phyloP scores from a whole-genome alignment of 2,888 invertebrate species.

The Therioaphis trifolii region DNA sequence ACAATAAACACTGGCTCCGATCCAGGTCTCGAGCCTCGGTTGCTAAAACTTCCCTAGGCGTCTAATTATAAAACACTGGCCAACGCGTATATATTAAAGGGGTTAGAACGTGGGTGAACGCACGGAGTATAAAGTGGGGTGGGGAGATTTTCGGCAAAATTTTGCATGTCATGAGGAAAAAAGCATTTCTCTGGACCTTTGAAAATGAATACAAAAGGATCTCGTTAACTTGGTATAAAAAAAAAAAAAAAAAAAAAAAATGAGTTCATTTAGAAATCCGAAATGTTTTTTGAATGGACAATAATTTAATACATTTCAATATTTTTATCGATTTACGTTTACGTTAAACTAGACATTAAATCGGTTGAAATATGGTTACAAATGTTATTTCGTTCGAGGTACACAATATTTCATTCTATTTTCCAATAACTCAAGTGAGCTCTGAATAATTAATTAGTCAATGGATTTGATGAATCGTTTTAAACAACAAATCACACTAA shows the following conservation, averaged over 20 bases:
- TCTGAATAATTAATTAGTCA: background rate
- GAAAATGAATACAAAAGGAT: constrained; percentile 22
- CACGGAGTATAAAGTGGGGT: background rate
- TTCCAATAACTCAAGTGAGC: background rate
- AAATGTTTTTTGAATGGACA: background rate
- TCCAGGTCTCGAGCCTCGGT: constrained; percentile 50
- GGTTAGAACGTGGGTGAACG: constrained; percentile 2
- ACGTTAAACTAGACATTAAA: background rate
- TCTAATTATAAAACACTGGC: constrained; percentile 59
- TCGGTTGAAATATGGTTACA: constrained; percentile 6
- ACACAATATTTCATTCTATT: constrained; percentile 1
- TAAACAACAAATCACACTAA: background rate
- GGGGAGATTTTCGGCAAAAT: constrained; percentile 11
- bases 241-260: constrained; percentile 7
- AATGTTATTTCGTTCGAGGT: background rate
- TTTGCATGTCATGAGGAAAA: constrained; percentile 5
- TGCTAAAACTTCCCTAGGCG: constrained; percentile 52
- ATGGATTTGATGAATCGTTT: background rate
- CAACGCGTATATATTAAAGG: background rate
- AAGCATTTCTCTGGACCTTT: background rate
- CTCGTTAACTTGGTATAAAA: constrained; percentile 11
- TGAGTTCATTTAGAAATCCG: background rate
- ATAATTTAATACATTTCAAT: background rate
- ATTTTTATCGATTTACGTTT: background rate
- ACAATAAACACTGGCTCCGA: constrained; percentile 45